Base-by-base conservation (phyloP, 35 echinoderm and acorn worm genomes). In the Eucidaris tribuloides region DNA sequence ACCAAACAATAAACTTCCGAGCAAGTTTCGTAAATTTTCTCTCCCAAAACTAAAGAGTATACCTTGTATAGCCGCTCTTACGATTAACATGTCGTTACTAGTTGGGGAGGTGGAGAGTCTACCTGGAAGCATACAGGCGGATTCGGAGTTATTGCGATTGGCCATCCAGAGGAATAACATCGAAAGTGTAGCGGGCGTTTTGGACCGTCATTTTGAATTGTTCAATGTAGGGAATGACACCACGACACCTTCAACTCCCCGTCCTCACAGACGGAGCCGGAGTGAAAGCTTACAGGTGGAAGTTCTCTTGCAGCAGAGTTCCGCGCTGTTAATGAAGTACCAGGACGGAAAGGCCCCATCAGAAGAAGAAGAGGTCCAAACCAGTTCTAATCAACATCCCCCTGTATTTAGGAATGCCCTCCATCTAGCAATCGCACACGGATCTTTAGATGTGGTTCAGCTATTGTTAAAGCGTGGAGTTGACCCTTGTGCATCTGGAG, bases 21-120 rank as follows among this genome's bases (percentile, higher is more conserved):
- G 60, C 29, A 65, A 65, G 61, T 65, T 84, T n/a, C 82, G 82
- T 42, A 84, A 84, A 39, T 63, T 65, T 18, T 84, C 82, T 63
- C 46, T 84, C 40, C 65, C 82, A 2, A 84, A 84, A 32, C 60
- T 88, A 25, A 88, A 79, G 66, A 88, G 76, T 41, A 45, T 88
- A 19, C 85, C 85, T 30, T 88, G 85, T 45, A 88, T 88, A 22
- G 77, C 85, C 15, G 85, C 85, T 3, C 42, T 88, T 28, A 80
- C 76, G 20, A 88, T 88, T 32, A 88, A 88, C 28, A 88, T 88
- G 85, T 88, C 85, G 40, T 28, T 88, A 59, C 35, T 88, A 36
- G 85, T 88, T 19, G 59, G 85, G 7, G 76, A 88, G 22, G 42
- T 88, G 23, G 76, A 88, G 59, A 46, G 76, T 33, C 54, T 80